Evolutionary conservation across 1,140 invertebrate species (phyloP).

Genomic region (Cylas formicarius): DNA sequence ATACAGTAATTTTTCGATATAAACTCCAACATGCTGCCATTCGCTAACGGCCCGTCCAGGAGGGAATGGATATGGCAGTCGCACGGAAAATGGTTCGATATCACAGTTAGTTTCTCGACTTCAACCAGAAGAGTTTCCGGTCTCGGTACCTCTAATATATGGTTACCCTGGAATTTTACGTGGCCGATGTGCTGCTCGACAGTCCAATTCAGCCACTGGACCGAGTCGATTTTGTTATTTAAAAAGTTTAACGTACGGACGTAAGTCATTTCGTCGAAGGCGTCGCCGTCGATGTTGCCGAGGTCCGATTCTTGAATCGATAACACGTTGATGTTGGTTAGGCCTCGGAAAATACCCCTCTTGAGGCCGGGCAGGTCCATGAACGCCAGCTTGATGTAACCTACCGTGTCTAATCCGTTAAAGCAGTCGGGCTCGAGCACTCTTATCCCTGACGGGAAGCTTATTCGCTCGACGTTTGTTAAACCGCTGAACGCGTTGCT

Average conservation of each 20-base stretch:
- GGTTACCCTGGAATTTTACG: conserved; percentile 69
- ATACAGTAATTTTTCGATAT: conserved; percentile 74
- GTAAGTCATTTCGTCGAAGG: conserved; percentile 61
- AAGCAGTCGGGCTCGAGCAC: conserved; percentile 70
- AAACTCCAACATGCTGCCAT: conserved; percentile 58
- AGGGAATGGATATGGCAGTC: conserved; percentile 72
- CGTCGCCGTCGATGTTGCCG: conserved; percentile 60
- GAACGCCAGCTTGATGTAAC: conserved; percentile 66
- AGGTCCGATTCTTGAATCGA: conserved; percentile 74
- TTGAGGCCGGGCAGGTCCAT: conserved; percentile 68
- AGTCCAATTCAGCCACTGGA: conserved; percentile 62
- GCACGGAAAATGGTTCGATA: conserved; percentile 74
- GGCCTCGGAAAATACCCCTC: conserved; percentile 65
- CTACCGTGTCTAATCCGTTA: conserved; percentile 69
- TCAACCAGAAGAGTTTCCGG: conserved; percentile 56
- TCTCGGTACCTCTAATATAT: conserved; percentile 65
- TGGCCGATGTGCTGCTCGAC: conserved; percentile 59
- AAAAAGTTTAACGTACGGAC: conserved; percentile 65
- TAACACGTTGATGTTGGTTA: conserved; percentile 63
- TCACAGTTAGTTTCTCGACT: conserved; percentile 59
- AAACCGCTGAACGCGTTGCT: conserved; percentile 72
- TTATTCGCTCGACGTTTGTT: conserved; percentile 66
- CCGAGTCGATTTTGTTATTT: conserved; percentile 76
- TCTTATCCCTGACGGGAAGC: conserved; percentile 68
- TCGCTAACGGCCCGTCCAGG: conserved; percentile 62